Evolutionary conservation across 2,113 vertebrate genomes (phyloP), one percentile per base, ranked within the genome.

Genomic region (Paradisaea rubra): DNA sequence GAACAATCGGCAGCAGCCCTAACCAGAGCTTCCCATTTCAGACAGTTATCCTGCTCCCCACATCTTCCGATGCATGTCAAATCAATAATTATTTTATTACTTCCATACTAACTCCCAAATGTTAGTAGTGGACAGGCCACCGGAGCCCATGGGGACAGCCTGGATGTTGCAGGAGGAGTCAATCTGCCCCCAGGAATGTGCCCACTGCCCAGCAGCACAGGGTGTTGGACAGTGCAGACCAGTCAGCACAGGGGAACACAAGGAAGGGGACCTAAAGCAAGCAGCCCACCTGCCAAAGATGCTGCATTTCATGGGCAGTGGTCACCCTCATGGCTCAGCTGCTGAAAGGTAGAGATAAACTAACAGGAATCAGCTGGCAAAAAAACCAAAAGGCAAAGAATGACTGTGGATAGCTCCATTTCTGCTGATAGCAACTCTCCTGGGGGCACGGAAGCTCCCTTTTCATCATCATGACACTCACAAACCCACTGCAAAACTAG

Each of bases 71-170:
- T 15, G 10, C 14, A 33, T 12, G 33, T 73, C 70, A 63, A 79
- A 87, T 49, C 53, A 78, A 30, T 60, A 53, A 68, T 45, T 57
- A 68, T 53, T 91, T 89, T 57, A 76, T 59, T 85, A 65, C 74
- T 86, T 86, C 68, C 74, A 45, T 21, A 33, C 56, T 9, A 17
- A 77, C 27, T 96, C 66, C 59, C 64, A 76, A 77, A 45, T 57
- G 35, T 42, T 83, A 69, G 42, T 30, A 74, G 35, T 8, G 19
- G 69, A 54, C 28, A 73, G 44, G 24, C 52, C 9, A 5, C n/a
- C 3, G 0, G 1, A 12, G 33, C 39, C 63, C 2, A 0, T 3
- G 0, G 14, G 37, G 42, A 52, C 41, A 53, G n/a, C 22, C 23
- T 57, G 49, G 50, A 57, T 63, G 60, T 28, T 33, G 14, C 31